phyloP scores from a whole-genome alignment of 2,797 vertebrate species.

The Fistularia tabacaria region DNA sequence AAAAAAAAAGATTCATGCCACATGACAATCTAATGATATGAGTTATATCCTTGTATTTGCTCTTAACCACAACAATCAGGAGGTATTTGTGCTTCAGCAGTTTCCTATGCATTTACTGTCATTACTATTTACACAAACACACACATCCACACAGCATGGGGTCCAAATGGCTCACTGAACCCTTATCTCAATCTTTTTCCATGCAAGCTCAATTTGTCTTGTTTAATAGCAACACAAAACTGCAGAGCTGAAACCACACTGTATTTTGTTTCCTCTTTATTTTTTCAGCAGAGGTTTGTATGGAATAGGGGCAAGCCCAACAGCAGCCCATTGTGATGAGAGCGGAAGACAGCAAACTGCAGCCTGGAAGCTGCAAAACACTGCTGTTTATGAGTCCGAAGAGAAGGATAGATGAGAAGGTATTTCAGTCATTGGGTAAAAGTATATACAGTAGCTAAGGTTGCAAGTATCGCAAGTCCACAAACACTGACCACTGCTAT shows the following conservation, averaged over 20 bases:
- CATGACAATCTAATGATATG: conserved; percentile 33
- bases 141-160: conserved; percentile 27
- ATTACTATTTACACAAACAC: conserved; percentile 21
- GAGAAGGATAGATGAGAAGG: conserved; percentile 43
- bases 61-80: conserved; percentile 11
- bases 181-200: conserved; percentile 42
- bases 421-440: conserved; percentile 34
- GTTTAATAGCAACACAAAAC: conserved; percentile 62
- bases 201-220: conserved; percentile 57
- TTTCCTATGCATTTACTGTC: conserved; percentile 21
- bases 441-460: conserved; percentile 13
- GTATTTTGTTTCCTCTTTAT: conserved; percentile 48
- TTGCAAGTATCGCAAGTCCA: conserved; percentile 29
- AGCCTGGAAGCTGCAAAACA: conserved; percentile 14
- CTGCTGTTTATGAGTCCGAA: conserved; percentile 27
- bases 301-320: conserved; percentile 51
- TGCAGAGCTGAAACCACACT: conserved; percentile 53
- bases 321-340: conserved; percentile 35
- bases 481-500: conserved; percentile 12
- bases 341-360: conserved; percentile 26
- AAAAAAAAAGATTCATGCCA: conserved; percentile 1
- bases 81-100: conserved; percentile 23
- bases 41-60: conserved; percentile 8
- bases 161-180: conserved; percentile 60
- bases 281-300: conserved; percentile 55